phyloP scores from a whole-genome alignment of 2,888 invertebrate species.

The Laothoe populi region DNA sequence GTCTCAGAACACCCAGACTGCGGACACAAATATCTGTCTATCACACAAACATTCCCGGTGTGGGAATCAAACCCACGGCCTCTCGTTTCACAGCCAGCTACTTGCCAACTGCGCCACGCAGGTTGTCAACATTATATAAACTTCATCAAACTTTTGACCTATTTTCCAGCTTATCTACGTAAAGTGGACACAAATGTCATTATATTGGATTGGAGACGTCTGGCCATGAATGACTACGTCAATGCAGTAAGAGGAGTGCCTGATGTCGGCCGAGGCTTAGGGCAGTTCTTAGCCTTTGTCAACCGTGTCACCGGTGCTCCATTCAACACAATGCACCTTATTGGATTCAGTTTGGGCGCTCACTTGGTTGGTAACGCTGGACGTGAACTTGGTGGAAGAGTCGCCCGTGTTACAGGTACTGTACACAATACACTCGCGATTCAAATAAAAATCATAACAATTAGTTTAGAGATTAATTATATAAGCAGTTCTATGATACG shows the following conservation, averaged over 20 bases:
- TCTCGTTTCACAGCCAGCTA: too few species aligned
- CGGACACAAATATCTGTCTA: too few species aligned
- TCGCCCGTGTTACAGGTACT: constrained; percentile 68
- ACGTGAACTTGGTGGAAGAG: constrained; percentile 59
- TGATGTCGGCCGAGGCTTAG: constrained; percentile 66
- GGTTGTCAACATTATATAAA: too few species aligned
- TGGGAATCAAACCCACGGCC: too few species aligned
- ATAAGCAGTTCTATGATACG: too few species aligned
- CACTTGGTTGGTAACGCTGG: constrained; percentile 76
- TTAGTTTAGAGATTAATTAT: too few species aligned
- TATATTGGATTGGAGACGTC: constrained; percentile 68
- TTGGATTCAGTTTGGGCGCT: constrained; percentile 79
- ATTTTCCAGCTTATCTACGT: constrained; percentile 51
- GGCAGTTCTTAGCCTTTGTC: constrained; percentile 67
- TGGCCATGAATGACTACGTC: constrained; percentile 56
- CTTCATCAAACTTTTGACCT: too few species aligned
- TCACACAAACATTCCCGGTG: too few species aligned
- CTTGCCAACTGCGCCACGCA: too few species aligned
- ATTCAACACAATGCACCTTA: constrained; percentile 62
- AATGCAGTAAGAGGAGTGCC: constrained; percentile 65
- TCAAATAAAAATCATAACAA: too few species aligned
- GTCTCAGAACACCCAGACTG: too few species aligned
- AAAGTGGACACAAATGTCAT: constrained; percentile 68
- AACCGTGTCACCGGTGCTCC: constrained; percentile 54
- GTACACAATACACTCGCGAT: too few species aligned